phyloP scores from a whole-genome alignment of 2,797 vertebrate species.

The Melanotaenia parkinsoni region DNA sequence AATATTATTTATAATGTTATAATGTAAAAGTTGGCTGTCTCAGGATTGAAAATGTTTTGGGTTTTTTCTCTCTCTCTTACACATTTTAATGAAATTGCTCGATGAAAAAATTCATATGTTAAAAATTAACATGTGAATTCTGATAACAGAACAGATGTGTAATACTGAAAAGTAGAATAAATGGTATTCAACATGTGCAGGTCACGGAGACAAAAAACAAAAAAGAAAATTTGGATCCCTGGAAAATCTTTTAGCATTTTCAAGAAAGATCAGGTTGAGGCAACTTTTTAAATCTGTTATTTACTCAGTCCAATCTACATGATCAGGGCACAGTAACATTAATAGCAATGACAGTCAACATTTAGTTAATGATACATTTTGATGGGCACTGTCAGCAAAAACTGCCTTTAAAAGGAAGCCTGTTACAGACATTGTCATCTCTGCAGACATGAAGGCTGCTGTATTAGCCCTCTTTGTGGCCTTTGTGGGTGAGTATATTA shows the following conservation, averaged over 20 bases:
- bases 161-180: neutral
- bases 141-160: neutral
- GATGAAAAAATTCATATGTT: neutral
- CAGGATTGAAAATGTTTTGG: neutral
- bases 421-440: constrained; percentile 20
- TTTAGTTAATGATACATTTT: constrained; percentile 68
- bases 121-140: neutral
- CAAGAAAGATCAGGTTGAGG: constrained; percentile 47
- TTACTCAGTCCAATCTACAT: constrained; percentile 30
- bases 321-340: constrained; percentile 55
- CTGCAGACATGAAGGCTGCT: constrained; percentile 75
- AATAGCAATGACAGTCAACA: constrained; percentile 22
- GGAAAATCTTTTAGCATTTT: neutral
- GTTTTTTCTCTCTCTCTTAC: neutral
- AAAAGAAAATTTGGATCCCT: neutral
- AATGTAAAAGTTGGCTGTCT: neutral
- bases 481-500: constrained; percentile 70
- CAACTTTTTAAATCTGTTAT: constrained; percentile 33
- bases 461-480: constrained; percentile 73
- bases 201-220: neutral
- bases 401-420: constrained; percentile 59
- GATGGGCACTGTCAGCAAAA: constrained; percentile 29
- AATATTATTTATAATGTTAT: too few relatives aligned
- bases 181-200: neutral
- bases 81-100: neutral